phyloP scores from a whole-genome alignment of 2,113 vertebrate species.

The Pedionomus torquatus region DNA sequence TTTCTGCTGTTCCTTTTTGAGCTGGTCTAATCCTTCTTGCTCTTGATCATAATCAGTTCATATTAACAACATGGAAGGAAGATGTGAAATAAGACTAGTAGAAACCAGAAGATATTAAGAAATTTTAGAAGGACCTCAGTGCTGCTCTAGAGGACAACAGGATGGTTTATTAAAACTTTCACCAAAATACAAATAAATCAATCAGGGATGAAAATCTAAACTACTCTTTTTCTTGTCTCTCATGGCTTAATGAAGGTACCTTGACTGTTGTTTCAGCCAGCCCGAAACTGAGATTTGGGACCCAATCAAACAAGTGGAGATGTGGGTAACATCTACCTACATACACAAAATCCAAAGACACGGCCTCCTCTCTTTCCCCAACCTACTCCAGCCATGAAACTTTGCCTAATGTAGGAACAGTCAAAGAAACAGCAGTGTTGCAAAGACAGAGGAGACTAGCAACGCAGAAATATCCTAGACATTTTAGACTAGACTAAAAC shows the following conservation, averaged over 20 bases:
- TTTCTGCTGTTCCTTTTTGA: neutral
- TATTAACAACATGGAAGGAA: neutral
- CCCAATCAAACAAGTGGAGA: neutral
- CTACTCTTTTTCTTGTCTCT: neutral
- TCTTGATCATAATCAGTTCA: neutral
- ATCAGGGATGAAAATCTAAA: neutral
- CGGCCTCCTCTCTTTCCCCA: neutral
- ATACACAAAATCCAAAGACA: neutral
- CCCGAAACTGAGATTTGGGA: neutral
- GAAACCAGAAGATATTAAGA: neutral
- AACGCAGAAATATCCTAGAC: neutral
- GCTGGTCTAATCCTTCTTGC: neutral
- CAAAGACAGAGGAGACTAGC: neutral
- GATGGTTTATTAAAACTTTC: neutral
- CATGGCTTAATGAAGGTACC: neutral
- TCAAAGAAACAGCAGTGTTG: neutral
- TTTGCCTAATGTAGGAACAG: fast-evolving
- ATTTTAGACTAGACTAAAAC: no score
- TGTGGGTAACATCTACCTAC: neutral
- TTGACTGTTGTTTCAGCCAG: neutral
- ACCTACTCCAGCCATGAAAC: neutral
- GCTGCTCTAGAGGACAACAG: neutral
- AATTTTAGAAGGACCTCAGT: neutral
- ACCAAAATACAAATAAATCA: neutral
- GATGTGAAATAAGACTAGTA: neutral